Base-by-base conservation (phyloP, 2,113 vertebrate species). In the Polypterus bichir region DNA sequence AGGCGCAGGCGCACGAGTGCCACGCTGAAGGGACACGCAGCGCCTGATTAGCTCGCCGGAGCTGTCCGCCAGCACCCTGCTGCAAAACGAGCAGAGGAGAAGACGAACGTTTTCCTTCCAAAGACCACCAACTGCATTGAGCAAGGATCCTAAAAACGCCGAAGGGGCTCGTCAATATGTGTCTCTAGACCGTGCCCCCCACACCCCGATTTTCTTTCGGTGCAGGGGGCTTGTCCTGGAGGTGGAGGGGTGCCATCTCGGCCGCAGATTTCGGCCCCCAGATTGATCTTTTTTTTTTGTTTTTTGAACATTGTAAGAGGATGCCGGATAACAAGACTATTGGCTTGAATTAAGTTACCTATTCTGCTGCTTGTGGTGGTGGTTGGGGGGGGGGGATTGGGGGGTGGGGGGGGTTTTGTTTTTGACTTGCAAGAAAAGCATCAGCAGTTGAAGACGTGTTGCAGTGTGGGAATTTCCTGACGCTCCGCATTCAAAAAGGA, bases 21-120 rank as follows among this genome's bases (percentile, higher is more conserved):
- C 80, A 81, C 79, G 78, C 77, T 68, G 27, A 27, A 27, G 27
- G 27, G 27, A 27, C 27, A 27, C 27, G 27, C 27, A 27, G 27
- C 27, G 75, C 74, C 77, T 83, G 81, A 86, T 83, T 82, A 81
- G 83, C 81, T 82, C 80, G 81, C 80, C 68, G 76, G 78, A 74
- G 74, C 78, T 76, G 81, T 84, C 82, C 79, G 73, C 80, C 78
- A 27, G 77, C 81, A 82, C 79, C 78, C 79, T 72, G 77, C 80
- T 72, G 71, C 74, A 76, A 70, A 27, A 62, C 70, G 70, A 72
- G 54, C 71, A 73, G 73, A 69, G 69, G 76, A 46, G 64, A 49
- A 73, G 55, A 62, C 59, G 27, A 44, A 27, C 27, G 27, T 27
- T 27, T 27, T 27, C 27, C 27, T 27, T 27, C 27, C 27, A 27